Evolutionary conservation across 2,888 invertebrate species (phyloP).

Genomic region (Pecten maximus): DNA sequence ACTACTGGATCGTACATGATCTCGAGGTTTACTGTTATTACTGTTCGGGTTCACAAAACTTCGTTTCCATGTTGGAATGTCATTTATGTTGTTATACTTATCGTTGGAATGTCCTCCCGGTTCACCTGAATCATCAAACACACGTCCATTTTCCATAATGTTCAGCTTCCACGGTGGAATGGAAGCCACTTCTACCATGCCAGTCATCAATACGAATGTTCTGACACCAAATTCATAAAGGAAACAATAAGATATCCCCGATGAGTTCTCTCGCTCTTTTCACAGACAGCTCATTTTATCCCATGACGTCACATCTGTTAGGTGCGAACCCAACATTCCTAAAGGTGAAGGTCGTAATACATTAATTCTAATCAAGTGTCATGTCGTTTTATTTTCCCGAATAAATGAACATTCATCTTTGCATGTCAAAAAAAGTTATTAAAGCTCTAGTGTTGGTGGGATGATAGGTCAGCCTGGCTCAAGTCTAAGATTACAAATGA

Average conservation of each 20-base stretch:
- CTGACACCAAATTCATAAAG: slow-evolving; percentile 1
- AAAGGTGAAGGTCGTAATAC: slow-evolving; percentile 54
- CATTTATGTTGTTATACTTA: slow-evolving; percentile 41
- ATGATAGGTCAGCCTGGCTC: neutral
- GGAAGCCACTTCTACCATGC: slow-evolving; percentile 62
- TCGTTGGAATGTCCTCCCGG: slow-evolving; percentile 36
- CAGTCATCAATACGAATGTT: slow-evolving; percentile 49
- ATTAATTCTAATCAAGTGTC: neutral
- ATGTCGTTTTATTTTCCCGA: neutral
- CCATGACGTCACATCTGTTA: slow-evolving; percentile 55
- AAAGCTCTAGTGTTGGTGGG: neutral
- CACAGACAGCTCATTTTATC: slow-evolving; percentile 36
- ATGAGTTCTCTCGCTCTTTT: neutral
- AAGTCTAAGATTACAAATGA: neutral
- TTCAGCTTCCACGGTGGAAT: slow-evolving; percentile 66
- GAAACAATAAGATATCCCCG: neutral
- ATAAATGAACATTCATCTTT: neutral
- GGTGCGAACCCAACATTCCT: slow-evolving; percentile 44
- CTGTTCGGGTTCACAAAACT: slow-evolving; percentile 3
- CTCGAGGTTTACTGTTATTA: neutral
- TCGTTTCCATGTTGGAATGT: slow-evolving; percentile 42
- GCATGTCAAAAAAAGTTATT: neutral
- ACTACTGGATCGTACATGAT: slow-evolving; percentile 29
- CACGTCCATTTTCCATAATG: slow-evolving; percentile 35
- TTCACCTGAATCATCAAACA: slow-evolving; percentile 30